Conservation (phyloP, 2,113 vertebrate species). For the Neodontobutis hainanensis region DNA sequence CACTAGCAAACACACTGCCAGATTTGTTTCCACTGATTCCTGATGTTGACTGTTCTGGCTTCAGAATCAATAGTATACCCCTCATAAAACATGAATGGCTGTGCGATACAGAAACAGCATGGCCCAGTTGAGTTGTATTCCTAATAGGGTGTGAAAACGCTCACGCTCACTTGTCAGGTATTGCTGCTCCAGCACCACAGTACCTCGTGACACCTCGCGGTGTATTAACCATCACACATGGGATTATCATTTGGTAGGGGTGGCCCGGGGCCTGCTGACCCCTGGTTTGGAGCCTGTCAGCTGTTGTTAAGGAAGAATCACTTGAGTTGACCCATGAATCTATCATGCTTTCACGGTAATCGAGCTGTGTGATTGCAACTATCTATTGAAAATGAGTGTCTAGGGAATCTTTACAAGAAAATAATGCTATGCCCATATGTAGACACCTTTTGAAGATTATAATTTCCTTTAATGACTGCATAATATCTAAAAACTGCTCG, state of each 20-base stretch:
- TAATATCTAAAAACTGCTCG: too few relatives aligned
- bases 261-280: conserved; percentile 41
- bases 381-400: background rate
- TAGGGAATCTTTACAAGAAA: too few relatives aligned
- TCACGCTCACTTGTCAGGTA: conserved; percentile 48
- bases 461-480: too few relatives aligned
- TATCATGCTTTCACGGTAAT: conserved; percentile 39
- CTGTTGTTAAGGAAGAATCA: conserved; percentile 33
- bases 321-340: conserved; percentile 24
- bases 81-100: conserved; percentile 75
- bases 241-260: conserved; percentile 34
- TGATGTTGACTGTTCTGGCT: conserved; percentile 48
- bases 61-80: conserved; percentile 70
- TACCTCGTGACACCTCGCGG: conserved; percentile 38
- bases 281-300: conserved; percentile 44
- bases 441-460: too few relatives aligned
- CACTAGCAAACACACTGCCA: conserved; percentile 21
- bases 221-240: conserved; percentile 33
- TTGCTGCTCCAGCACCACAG: conserved; percentile 48
- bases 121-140: conserved; percentile 66
- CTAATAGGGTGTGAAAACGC: conserved; percentile 69
- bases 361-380: background rate
- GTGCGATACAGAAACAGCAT: conserved; percentile 61
- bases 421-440: too few relatives aligned
- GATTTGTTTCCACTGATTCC: background rate